Conservation (phyloP, 2,113 vertebrate genomes). For the Microcebus lehilahytsara region DNA sequence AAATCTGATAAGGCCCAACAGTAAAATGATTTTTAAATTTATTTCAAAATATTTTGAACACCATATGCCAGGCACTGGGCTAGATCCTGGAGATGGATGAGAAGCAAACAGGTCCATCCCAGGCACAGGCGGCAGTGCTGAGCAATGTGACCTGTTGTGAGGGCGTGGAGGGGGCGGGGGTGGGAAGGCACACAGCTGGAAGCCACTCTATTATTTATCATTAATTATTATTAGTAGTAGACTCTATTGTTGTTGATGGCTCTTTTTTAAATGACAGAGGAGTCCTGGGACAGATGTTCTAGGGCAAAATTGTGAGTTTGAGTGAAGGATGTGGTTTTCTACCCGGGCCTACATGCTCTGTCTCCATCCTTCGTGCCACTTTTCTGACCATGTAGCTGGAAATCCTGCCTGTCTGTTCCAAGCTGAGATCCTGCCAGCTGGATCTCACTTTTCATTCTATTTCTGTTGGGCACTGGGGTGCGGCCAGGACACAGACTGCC, state of each 20-base stretch:
- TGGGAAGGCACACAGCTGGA: fast-evolving
- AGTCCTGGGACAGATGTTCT: background rate
- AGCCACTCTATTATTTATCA: background rate
- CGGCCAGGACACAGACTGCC: conserved; percentile 55
- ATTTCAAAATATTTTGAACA: background rate
- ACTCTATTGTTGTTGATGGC: background rate
- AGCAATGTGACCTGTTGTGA: background rate
- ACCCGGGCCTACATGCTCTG: background rate
- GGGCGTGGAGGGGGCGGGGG: too few relatives aligned
- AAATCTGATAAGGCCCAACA: background rate
- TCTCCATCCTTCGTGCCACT: background rate
- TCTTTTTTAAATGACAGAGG: background rate
- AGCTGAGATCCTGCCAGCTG: conserved; percentile 66
- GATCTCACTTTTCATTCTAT: conserved; percentile 53
- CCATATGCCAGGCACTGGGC: background rate
- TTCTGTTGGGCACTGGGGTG: conserved; percentile 66
- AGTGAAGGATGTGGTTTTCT: background rate
- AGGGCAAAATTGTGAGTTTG: background rate
- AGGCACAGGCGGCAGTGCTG: background rate
- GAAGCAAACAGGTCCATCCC: fast-evolving
- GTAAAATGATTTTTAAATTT: background rate
- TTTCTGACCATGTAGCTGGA: background rate
- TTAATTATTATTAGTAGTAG: background rate
- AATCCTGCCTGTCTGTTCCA: conserved; percentile 25
- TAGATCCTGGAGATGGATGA: fast-evolving